Evolutionary conservation across 2,888 invertebrate genomes (phyloP).

Genomic region (Sicus ferrugineus): DNA sequence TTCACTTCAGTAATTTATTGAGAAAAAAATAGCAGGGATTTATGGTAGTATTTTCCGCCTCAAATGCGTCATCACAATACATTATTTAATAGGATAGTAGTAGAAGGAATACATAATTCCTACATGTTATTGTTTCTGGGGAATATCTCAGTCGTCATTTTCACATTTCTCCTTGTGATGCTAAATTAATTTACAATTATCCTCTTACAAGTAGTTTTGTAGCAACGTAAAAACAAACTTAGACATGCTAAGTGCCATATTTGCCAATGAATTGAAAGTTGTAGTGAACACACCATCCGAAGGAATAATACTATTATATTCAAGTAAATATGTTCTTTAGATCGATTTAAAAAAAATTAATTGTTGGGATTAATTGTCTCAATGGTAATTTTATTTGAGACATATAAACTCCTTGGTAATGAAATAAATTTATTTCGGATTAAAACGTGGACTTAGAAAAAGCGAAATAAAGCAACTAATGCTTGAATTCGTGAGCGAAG

Average conservation of each 20-base stretch:
- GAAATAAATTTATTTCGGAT: background rate
- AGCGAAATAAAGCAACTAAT: background rate
- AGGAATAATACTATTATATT: too few relatives aligned
- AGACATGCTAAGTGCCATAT: background rate
- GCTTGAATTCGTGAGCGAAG: background rate
- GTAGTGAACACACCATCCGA: too few relatives aligned
- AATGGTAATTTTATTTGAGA: background rate
- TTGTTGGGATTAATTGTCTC: background rate
- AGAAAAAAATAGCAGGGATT: too few relatives aligned
- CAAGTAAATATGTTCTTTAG: background rate
- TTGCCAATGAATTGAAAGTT: background rate
- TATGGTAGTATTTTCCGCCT: too few relatives aligned
- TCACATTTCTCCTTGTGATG: background rate
- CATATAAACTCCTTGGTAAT: background rate
- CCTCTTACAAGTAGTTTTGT: background rate
- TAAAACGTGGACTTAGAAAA: background rate
- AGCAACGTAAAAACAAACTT: background rate
- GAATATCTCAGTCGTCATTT: background rate
- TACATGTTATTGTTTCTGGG: background rate
- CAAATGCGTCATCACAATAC: too few relatives aligned
- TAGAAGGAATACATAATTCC: too few relatives aligned
- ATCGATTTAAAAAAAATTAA: too few relatives aligned
- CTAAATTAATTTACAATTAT: background rate
- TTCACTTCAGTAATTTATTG: too few relatives aligned
- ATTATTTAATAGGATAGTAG: too few relatives aligned